Percentiles rank a stretch among this genome's conserved stretches.
Conservation (phyloP, 2,797 vertebrate species). For the Loris lydekkerianus region DNA sequence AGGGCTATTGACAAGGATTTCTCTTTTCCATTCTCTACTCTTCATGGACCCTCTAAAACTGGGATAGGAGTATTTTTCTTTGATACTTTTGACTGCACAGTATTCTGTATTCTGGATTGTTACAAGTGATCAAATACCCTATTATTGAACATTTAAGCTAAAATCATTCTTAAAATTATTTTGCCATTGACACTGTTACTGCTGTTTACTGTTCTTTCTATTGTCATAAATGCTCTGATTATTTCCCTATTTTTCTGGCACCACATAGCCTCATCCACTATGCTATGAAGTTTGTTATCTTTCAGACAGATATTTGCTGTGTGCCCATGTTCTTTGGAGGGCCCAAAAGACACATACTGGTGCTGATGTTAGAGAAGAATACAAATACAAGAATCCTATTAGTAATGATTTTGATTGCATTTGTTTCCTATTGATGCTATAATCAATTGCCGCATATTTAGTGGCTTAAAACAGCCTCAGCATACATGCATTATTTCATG, state of each 20-base stretch:
- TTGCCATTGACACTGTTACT: background rate
- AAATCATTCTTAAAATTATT: slow-evolving; percentile 21
- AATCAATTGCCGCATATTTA: background rate
- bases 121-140: background rate
- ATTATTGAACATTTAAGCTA: background rate
- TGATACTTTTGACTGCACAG: background rate
- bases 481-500: background rate
- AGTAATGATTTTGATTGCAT: too few species aligned
- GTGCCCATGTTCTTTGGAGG: background rate
- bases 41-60: too few species aligned
- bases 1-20: background rate
- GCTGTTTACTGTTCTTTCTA: background rate
- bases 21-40: background rate
- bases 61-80: background rate
- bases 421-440: background rate
- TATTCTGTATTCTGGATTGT: background rate
- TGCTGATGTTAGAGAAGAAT: background rate
- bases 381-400: background rate
- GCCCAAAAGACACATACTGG: background rate
- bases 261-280: background rate
- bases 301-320: background rate
- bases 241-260: background rate
- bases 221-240: background rate
- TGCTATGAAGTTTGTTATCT: background rate
- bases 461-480: background rate